Percentiles rank a stretch among this genome's conserved stretches.
These are phyloP conservation scores for Ips nitidus DNA, from an alignment of 1,140 invertebrate species.

Conservation along the genomic window DNA sequence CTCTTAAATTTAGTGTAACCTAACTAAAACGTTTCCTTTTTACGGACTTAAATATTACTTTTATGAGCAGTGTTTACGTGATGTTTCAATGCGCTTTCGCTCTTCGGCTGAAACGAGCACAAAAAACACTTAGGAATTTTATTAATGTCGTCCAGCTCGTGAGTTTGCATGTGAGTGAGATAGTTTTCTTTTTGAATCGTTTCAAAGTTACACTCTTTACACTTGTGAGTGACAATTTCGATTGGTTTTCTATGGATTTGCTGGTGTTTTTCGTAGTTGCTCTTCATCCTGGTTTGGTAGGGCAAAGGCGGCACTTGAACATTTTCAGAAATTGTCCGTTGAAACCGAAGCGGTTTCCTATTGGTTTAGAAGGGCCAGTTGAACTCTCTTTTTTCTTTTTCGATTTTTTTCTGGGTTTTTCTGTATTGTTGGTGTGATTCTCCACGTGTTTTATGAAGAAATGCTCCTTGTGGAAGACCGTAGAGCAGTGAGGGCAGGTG, in stretches of 20 bases:
- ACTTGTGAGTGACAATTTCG: constrained; percentile 18
- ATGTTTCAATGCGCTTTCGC: constrained; percentile 14
- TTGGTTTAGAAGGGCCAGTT: neutral
- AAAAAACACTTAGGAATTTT: constrained; percentile 25
- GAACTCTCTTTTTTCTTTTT: neutral
- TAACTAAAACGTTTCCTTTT: too few species aligned
- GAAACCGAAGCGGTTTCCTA: constrained; percentile 7
- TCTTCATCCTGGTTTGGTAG: constrained; percentile 28
- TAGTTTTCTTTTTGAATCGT: constrained; percentile 32
- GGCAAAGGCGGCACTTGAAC: constrained; percentile 29
- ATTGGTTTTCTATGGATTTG: constrained; percentile 10
- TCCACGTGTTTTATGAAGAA: constrained; percentile 21
- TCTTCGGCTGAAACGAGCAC: constrained; percentile 28
- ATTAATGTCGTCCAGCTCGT: constrained; percentile 6
- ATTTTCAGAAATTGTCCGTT: constrained; percentile 29
- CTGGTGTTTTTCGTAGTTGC: constrained; percentile 17
- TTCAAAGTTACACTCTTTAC: constrained; percentile 25
- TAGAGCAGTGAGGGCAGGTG: constrained; percentile 4
- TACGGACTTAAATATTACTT: neutral
- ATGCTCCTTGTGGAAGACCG: constrained; percentile 8
- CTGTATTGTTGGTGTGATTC: constrained; percentile 1
- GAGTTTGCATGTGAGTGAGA: constrained; percentile 20
- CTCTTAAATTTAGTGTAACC: too few species aligned
- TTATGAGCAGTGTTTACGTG: constrained; percentile 29
- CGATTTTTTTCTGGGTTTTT: constrained; percentile 2